phyloP scores from a whole-genome alignment of 2,888 invertebrate species.

The Ectemnius continuus region DNA sequence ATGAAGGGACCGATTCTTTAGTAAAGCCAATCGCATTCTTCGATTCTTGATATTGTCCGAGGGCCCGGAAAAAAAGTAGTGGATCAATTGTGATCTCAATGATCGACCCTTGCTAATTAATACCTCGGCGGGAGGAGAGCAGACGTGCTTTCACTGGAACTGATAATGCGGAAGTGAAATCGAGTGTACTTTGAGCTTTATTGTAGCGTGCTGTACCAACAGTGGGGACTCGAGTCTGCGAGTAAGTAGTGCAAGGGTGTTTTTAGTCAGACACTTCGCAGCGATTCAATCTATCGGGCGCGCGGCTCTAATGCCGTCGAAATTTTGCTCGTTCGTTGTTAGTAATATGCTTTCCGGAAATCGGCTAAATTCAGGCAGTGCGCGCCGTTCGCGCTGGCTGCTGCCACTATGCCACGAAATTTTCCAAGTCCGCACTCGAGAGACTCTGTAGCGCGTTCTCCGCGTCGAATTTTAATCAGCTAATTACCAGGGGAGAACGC shows the following conservation, averaged over 20 bases:
- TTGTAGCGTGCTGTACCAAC: background rate
- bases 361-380: conserved; percentile 18
- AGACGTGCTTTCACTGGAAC: conserved; percentile 1
- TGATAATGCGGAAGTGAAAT: conserved; percentile 5
- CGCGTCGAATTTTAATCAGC: too few relatives aligned
- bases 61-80: too few relatives aligned
- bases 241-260: conserved; percentile 17
- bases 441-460: too few relatives aligned
- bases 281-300: conserved; percentile 31
- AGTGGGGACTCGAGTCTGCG: background rate
- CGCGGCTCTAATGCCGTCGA: conserved; percentile 32
- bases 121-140: background rate
- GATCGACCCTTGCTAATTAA: background rate
- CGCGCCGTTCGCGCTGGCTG: background rate
- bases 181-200: conserved; percentile 4
- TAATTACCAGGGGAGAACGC: too few relatives aligned
- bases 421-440: too few relatives aligned
- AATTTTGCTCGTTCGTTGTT: conserved; percentile 26
- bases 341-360: conserved; percentile 23
- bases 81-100: too few relatives aligned
- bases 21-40: background rate
- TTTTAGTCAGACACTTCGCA: conserved; percentile 22
- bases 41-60: background rate
- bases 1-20: background rate
- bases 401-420: too few relatives aligned